A percentile compares a stretch with the other conserved stretches of the same genome.
Conservation (phyloP, 2,888 invertebrate genomes). For the Cryptocheilus praepositus region DNA sequence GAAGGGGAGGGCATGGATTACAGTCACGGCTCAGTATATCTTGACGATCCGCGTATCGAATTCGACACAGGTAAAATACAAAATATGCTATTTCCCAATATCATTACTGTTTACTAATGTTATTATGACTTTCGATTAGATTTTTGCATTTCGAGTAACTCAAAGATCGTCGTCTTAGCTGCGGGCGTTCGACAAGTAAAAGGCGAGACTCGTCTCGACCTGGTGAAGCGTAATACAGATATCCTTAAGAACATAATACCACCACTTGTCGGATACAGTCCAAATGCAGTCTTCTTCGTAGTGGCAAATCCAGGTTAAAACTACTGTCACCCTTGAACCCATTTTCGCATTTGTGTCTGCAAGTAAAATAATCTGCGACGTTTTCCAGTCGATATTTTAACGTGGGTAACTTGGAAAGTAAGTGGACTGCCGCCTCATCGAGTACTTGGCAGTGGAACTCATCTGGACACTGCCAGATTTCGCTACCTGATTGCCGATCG, state of each 20-base stretch:
- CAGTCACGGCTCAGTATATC: conserved; percentile 78
- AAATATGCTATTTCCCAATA: not conserved
- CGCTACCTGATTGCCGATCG: conserved; percentile 78
- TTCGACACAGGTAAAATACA: conserved; percentile 76
- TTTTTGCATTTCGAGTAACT: conserved; percentile 76
- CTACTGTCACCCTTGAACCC: not conserved
- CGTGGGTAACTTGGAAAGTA: conserved; percentile 81
- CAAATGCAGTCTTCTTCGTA: conserved; percentile 77
- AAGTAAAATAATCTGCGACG: conserved; percentile 67
- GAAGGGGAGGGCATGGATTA: conserved; percentile 81
- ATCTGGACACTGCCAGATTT: conserved; percentile 80
- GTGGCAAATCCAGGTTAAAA: conserved; percentile 77
- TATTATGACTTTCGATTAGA: conserved; percentile 62
- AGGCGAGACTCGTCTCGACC: conserved; percentile 76
- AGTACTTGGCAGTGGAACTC: conserved; percentile 81
- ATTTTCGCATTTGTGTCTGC: not conserved
- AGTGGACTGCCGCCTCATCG: conserved; percentile 79
- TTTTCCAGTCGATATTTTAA: conserved; percentile 78
- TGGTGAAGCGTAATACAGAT: conserved; percentile 77
- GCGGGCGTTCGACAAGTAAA: conserved; percentile 78
- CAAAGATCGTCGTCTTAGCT: conserved; percentile 77
- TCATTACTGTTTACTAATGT: not conserved
- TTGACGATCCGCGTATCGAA: conserved; percentile 77
- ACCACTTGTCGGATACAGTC: conserved; percentile 76
- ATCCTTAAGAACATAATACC: conserved; percentile 77